Conservation (phyloP, 2,797 vertebrate species). For the Arremon aurantiirostris region DNA sequence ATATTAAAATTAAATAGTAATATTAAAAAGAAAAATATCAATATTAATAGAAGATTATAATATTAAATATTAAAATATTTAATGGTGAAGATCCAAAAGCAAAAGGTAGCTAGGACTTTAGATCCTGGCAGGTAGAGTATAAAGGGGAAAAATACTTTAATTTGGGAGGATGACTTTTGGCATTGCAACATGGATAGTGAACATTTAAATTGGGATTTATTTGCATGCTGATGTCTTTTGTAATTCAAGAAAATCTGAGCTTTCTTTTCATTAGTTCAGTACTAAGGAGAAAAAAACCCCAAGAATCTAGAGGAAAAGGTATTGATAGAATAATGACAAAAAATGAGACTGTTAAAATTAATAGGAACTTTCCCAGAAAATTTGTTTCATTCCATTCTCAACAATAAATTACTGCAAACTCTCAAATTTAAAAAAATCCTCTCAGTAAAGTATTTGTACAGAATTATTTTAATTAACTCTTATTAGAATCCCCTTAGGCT, state of each 20-base stretch:
- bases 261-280: not conserved
- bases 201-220: not conserved
- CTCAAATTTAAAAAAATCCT: not conserved
- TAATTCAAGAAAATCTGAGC: not conserved
- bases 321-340: not conserved
- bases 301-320: not conserved
- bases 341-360: not conserved
- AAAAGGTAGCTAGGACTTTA: not conserved
- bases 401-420: not conserved
- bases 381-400: not conserved
- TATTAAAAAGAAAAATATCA: not conserved
- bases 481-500: not conserved
- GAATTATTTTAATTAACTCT: constrained; percentile 20
- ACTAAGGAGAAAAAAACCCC: not conserved
- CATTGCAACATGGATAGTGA: not conserved
- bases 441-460: constrained; percentile 24
- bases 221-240: not conserved
- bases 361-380: not conserved
- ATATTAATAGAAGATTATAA: too few species aligned
- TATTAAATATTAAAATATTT: not conserved
- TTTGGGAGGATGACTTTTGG: not conserved
- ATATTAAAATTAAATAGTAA: not conserved
- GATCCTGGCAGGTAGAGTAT: not conserved
- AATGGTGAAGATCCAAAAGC: not conserved
- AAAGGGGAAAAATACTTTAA: not conserved